Evolutionary conservation across 2,888 invertebrate species (phyloP), one percentile per base, ranked within the genome.

Genomic region (Seira ritae): DNA sequence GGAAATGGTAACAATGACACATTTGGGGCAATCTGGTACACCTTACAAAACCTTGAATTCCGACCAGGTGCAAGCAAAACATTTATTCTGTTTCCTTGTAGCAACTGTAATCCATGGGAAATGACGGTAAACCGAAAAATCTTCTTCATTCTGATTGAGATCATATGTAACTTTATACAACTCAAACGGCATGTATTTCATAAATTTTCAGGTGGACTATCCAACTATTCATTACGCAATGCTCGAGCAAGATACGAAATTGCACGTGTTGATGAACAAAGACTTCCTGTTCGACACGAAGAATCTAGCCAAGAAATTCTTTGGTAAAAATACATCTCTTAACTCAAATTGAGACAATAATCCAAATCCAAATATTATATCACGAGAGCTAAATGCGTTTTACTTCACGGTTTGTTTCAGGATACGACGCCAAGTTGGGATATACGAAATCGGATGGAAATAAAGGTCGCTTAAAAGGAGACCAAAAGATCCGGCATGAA

Each of bases 11-110:
- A 91, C 89, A 91, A 92, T 62, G 96, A 96, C 90, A 94, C 96
- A 88, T 95, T 96, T 90, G 93, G 93, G 42, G 96, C 96, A 8
- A 92, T 96, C 15, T 93, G 94, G 69, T 94, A 93, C 90, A 95
- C 96, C 17, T 81, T 89, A 20, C 93, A 93, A 82, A 91, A 92
- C 83, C 91, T 96, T 68, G 93, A 95, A 81, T 96, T 95, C 92
- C 93, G 97, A 42, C 93, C 96, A 0, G 97, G 95, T 0, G 96
- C 95, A 23, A 95, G 96, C 0, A 95, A 96, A 90, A 95, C 95
- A 1, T 94, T 97, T 86, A 92, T 97, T 84, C 92, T 97, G 62
- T 90, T 97, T 90, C 95, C 96, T 0, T 97, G 97, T 91, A 93
- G 94, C 12, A 92, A 93, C 74, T 97, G 97, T 90, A 93, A 94